These are phyloP conservation scores for Rhabdophis nuchalis DNA, from an alignment of 2,797 vertebrate genomes.

Conservation along the genomic window DNA sequence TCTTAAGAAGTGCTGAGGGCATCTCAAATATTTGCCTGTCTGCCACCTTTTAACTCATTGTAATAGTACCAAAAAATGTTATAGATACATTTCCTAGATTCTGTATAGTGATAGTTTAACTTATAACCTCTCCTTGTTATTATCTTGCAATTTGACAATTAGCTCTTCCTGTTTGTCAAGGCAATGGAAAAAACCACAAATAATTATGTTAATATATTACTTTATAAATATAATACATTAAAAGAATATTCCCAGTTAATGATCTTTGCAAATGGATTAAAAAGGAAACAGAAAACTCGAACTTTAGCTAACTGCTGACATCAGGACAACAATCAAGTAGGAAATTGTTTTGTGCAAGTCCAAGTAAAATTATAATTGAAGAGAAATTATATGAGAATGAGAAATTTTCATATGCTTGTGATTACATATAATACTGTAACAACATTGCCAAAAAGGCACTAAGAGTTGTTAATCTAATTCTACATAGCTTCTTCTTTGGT, in stretches of 20 bases:
- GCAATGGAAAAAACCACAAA: slow-evolving; percentile 19
- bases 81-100: neutral
- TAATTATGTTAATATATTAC: slow-evolving; percentile 5
- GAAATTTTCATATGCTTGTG: neutral
- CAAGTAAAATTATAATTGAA: neutral
- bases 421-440: neutral
- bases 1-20: slow-evolving; percentile 11
- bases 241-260: slow-evolving; percentile 2
- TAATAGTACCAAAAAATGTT: neutral
- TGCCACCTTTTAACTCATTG: neutral
- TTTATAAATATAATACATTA: slow-evolving; percentile 21
- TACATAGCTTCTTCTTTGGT: no score
- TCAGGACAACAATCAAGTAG: neutral
- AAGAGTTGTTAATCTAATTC: no score
- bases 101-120: slow-evolving; percentile 18
- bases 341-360: neutral
- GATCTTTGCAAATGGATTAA: neutral
- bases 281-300: neutral
- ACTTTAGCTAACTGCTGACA: neutral
- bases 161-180: neutral
- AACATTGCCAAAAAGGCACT: no score
- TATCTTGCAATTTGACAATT: neutral
- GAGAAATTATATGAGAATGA: neutral
- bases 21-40: neutral
- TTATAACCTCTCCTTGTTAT: slow-evolving; percentile 5